Evolutionary conservation across 2,113 vertebrate species (phyloP).

Genomic region (Melanerpes aurifrons): DNA sequence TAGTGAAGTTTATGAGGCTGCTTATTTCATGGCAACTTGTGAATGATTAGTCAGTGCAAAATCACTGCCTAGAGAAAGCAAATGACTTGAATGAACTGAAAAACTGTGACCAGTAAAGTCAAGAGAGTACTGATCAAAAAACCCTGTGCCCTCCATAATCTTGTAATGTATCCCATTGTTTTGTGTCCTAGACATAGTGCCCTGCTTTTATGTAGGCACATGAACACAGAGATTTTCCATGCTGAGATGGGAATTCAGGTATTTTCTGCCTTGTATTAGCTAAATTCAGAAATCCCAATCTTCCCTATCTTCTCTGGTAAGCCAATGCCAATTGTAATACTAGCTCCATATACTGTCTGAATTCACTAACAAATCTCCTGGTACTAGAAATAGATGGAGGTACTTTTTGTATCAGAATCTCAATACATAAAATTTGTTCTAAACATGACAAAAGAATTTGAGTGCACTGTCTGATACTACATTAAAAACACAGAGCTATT

Average conservation of each 20-base stretch:
- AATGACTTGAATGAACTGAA: background rate
- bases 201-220: background rate
- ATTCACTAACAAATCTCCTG: background rate
- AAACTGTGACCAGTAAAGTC: background rate
- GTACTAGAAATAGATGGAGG: background rate
- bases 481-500: background rate
- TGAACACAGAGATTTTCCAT: background rate
- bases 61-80: constrained; percentile 4
- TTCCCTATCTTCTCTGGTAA: background rate
- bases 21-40: constrained; percentile 39
- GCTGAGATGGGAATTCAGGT: background rate
- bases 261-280: background rate
- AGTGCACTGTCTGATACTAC: background rate
- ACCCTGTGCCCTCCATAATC: rapidly evolving
- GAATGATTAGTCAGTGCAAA: constrained; percentile 61
- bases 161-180: background rate
- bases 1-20: constrained; percentile 38
- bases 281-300: background rate
- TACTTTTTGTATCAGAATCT: background rate
- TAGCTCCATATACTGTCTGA: background rate
- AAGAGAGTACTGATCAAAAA: background rate
- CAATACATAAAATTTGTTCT: background rate
- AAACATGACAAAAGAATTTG: background rate
- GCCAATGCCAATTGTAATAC: background rate
- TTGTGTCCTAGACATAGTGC: background rate